phyloP scores from a whole-genome alignment of 2,797 vertebrate species.

The Anolis apletophallus region DNA sequence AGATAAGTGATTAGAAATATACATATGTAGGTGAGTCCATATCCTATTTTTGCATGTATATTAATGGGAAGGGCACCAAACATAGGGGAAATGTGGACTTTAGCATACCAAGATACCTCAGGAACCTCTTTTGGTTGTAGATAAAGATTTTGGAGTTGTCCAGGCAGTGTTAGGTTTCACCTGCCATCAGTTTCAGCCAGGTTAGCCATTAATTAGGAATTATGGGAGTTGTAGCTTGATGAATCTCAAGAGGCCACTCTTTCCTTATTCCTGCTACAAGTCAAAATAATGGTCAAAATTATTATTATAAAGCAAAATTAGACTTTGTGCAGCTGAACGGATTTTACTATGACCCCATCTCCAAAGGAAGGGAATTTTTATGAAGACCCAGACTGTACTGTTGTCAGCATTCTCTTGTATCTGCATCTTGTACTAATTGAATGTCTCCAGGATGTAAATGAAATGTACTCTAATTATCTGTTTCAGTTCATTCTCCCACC shows the following conservation, averaged over 20 bases:
- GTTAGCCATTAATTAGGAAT: neutral
- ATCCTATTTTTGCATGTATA: neutral
- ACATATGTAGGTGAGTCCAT: neutral
- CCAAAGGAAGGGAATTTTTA: too few species aligned
- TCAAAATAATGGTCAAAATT: neutral
- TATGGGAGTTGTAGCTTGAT: neutral
- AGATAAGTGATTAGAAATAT: too few species aligned
- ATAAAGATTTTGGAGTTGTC: neutral
- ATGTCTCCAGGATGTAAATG: conserved; percentile 36
- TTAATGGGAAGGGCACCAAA: too few species aligned
- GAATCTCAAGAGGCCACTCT: neutral
- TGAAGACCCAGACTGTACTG: neutral
- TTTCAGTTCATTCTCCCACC: conserved; percentile 35
- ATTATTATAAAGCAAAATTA: neutral
- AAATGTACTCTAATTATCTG: conserved; percentile 39
- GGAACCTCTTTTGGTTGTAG: neutral
- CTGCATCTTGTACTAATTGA: conserved; percentile 20
- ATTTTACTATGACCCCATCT: neutral
- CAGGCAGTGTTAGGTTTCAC: neutral
- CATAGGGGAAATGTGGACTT: neutral
- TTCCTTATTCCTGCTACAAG: neutral
- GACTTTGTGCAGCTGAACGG: neutral
- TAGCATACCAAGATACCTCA: neutral
- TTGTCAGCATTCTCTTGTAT: conserved; percentile 37
- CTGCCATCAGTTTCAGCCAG: neutral